Percentiles rank a stretch among this genome's conserved stretches.
Evolutionary conservation across 53 echinoderm and acorn worm genomes (phyloP).

Genomic region (Actinopyga echinites): DNA sequence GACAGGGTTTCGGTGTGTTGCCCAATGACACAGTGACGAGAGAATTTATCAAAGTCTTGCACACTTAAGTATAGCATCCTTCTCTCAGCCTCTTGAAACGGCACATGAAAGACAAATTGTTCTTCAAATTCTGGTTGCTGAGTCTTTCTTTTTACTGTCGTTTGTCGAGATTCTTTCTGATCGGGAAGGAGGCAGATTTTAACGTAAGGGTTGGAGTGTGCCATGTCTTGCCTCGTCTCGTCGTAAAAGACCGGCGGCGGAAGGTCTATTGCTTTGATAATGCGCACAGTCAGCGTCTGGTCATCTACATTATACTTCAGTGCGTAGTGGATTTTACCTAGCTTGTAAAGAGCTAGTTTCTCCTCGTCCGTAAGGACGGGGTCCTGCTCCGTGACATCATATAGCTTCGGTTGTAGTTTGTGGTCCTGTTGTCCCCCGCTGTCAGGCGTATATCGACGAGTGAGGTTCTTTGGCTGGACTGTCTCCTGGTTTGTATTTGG

Average conservation of each 20-base stretch:
- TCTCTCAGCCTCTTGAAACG: slow-evolving; percentile 86
- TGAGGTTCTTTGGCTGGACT: slow-evolving; percentile 83
- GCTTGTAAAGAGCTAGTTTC: slow-evolving; percentile 83
- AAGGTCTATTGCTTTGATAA: slow-evolving; percentile 84
- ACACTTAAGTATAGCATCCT: slow-evolving; percentile 83
- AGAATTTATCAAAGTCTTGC: slow-evolving; percentile 98
- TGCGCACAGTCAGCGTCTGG: slow-evolving; percentile 74
- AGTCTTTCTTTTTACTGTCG: slow-evolving; percentile 91
- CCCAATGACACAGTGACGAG: slow-evolving; percentile 96
- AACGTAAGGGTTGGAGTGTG: slow-evolving; percentile 98
- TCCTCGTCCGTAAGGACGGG: slow-evolving; percentile 93
- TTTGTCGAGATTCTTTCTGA: slow-evolving; percentile 93
- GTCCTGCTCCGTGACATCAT: slow-evolving; percentile 87
- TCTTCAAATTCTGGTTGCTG: slow-evolving; percentile 97
- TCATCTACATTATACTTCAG: slow-evolving; percentile 84
- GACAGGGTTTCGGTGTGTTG: slow-evolving; percentile 82
- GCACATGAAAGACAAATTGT: slow-evolving; percentile 85
- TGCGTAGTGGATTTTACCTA: slow-evolving; percentile 94
- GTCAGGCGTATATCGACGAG: slow-evolving; percentile 83
- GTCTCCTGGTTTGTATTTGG: slow-evolving; percentile 95
- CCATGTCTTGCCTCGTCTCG: slow-evolving; percentile 79
- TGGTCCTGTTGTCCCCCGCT: slow-evolving; percentile 72
- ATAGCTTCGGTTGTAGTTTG: slow-evolving; percentile 93
- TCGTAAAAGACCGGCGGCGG: slow-evolving; percentile 95
- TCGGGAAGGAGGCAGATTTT: slow-evolving; percentile 96